These are phyloP conservation scores for Threskiornis aethiopicus DNA, from an alignment of 2,797 vertebrate genomes.

Conservation along the genomic window DNA sequence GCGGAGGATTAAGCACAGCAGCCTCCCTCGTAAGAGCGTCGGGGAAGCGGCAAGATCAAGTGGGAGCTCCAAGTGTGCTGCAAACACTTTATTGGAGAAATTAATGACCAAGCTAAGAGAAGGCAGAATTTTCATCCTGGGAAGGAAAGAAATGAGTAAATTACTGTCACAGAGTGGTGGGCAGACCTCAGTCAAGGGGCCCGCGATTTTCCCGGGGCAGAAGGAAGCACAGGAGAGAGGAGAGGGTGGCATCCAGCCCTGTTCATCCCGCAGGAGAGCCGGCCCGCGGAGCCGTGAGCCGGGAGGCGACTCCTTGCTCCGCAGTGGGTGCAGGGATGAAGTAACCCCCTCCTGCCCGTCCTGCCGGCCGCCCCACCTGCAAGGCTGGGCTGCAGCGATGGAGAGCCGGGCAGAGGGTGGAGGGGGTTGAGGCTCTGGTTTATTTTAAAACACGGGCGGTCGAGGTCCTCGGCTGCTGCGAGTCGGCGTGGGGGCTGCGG, in stretches of 20 bases:
- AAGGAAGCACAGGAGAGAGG: not conserved
- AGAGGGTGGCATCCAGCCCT: not conserved
- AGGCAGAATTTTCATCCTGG: not conserved
- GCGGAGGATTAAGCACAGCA: not conserved
- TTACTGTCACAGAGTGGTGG: not conserved
- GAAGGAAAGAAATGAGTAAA: not conserved
- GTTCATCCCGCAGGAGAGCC: not conserved
- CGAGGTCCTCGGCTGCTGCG: fast-evolving
- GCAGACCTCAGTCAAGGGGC: not conserved
- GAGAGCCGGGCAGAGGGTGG: not conserved
- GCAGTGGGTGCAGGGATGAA: not conserved
- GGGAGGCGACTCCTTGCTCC: not conserved
- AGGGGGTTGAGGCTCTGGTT: not conserved
- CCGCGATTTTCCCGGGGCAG: not conserved
- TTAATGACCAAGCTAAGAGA: not conserved
- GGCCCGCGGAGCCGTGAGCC: fast-evolving
- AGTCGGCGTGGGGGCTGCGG: fast-evolving
- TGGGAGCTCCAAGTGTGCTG: not conserved
- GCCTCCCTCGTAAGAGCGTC: not conserved
- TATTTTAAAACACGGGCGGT: not conserved
- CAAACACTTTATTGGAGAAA: not conserved
- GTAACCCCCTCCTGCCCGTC: not conserved
- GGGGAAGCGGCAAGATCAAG: not conserved
- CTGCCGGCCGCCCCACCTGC: fast-evolving
- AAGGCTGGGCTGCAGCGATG: fast-evolving